Base-by-base conservation (phyloP, 92 coral and sea anemone species). In the Actinernus sp. region DNA sequence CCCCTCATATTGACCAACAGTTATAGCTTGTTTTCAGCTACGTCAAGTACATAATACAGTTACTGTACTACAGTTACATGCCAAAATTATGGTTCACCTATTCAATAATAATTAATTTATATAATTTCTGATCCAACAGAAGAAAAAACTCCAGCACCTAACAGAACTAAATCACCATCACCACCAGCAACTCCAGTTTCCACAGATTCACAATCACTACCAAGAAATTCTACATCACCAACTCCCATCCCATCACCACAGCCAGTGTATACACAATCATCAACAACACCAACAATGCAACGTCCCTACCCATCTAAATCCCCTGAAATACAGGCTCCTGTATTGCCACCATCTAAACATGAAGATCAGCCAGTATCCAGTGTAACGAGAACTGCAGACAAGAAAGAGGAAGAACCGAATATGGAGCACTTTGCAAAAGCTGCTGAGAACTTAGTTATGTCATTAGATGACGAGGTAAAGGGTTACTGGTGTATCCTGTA, bases 341-440 rank as follows among this genome's bases (percentile, higher is more conserved):
- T 6, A 23, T 19, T 63, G 0, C 58, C 72, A 26, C 20, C 72
- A 7, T 7, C 18, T 14, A 28, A 22, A 19, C 19, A 36, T 14
- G 25, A 25, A 65, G 33, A 49, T 2, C 25, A 41, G 8, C 2
- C 32, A 34, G 40, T 53, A 37, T 4, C 28, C 3, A 5, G 4
- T 51, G 58, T 26, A 29, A 45, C 45, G 43, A 40, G 39, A 4
- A 40, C 50, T 12, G 37, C 29, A 10, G 61, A 60, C 29, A 64
- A 48, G 28, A 54, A 29, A 14, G 92, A 90, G 7, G 97, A 90
- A 2, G 97, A 90, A 66, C 87, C 84, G 19, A 84, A 84, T 34
- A 90, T 90, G 89, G 97, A 89, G 11, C 88, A 95, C 60, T 77
- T 95, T 45, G 92, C 86, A 8, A 59, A 89, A 53, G 99, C 97